Evolutionary conservation across 2,797 vertebrate genomes (phyloP).

Genomic region (Urosaurus nigricauda): DNA sequence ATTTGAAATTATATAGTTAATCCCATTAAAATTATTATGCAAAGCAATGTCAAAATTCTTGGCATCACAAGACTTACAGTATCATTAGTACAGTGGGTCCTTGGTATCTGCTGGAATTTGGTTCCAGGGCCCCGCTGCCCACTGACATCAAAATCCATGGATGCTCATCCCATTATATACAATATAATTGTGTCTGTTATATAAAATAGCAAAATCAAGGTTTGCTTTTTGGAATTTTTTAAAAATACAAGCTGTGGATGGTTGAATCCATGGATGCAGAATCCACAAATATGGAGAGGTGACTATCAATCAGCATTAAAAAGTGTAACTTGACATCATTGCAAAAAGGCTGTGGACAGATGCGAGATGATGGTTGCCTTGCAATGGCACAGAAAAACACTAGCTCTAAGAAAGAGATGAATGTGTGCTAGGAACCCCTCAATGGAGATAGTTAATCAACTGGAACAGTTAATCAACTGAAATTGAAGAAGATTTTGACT

Average conservation of each 20-base stretch:
- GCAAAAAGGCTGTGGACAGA: background rate
- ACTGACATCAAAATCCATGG: no score
- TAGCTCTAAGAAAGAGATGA: background rate
- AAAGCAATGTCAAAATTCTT: background rate
- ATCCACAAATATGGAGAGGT: no score
- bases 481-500: no score
- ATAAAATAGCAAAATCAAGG: no score
- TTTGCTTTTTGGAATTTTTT: no score
- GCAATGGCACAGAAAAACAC: background rate
- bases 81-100: background rate
- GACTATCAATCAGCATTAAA: background rate
- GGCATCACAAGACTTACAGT: background rate
- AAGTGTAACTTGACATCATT: background rate
- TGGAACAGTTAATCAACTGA: background rate
- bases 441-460: background rate
- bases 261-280: no score
- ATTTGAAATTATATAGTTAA: conserved; percentile 15
- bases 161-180: no score
- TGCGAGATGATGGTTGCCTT: no score
- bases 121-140: no score
- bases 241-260: no score
- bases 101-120: no score
- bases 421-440: background rate
- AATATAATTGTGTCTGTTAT: no score
- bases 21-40: background rate